Percentiles rank a stretch among this genome's conserved stretches.
These are phyloP conservation scores for Pseudotriccus pelzelni DNA, from an alignment of 2,797 vertebrate genomes.

Conservation along the genomic window DNA sequence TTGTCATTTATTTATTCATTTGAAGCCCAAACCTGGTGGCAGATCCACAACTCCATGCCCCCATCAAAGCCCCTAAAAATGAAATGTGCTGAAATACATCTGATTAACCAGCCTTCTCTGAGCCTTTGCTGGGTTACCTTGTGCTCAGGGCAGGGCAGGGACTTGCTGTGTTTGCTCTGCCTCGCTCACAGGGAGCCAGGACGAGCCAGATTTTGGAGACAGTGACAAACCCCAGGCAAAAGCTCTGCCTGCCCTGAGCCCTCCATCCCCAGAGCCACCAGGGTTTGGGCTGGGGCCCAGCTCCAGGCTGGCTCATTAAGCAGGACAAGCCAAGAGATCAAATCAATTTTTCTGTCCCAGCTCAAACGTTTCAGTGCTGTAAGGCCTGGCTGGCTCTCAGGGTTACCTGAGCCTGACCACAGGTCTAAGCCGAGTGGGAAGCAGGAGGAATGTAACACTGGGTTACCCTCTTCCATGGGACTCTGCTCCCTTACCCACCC, in stretches of 20 bases:
- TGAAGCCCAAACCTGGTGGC: slow-evolving; percentile 32
- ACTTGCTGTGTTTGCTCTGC: neutral
- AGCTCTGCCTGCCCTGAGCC: neutral
- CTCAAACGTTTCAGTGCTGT: neutral
- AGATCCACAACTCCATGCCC: neutral
- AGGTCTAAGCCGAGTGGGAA: neutral
- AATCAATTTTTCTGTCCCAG: neutral
- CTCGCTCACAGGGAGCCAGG: neutral
- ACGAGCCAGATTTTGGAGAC: neutral
- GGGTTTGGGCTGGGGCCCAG: neutral
- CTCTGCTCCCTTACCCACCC: neutral
- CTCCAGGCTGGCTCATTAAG: neutral
- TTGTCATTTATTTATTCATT: slow-evolving; percentile 45
- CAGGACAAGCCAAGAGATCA: neutral
- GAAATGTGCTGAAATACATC: slow-evolving; percentile 1
- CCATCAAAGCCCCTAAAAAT: neutral
- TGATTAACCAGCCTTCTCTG: neutral
- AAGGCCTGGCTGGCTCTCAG: neutral
- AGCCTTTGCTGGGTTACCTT: neutral
- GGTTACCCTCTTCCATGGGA: neutral
- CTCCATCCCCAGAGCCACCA: accelerated
- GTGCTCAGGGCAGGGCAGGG: neutral
- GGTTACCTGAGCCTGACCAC: neutral
- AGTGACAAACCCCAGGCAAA: neutral
- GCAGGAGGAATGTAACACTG: neutral